Conservation (phyloP, 1,140 invertebrate species). For the Drosophila littoralis region DNA sequence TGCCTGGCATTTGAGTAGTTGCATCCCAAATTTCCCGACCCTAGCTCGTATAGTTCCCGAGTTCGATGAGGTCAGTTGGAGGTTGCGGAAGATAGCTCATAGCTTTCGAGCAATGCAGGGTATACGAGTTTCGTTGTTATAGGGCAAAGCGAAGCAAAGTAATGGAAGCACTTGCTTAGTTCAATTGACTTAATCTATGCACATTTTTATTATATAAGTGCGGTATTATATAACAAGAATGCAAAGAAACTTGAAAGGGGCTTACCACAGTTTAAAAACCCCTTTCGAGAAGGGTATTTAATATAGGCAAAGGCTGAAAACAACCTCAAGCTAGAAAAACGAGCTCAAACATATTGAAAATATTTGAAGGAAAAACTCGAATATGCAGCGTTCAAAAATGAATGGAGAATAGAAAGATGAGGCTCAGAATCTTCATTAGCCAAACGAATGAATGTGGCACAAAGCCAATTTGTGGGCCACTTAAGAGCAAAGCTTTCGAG, state of each 20-base stretch:
- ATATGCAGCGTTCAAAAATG: not conserved
- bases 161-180: not conserved
- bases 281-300: no score
- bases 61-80: not conserved
- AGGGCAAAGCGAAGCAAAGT: not conserved
- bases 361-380: not conserved
- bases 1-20: not conserved
- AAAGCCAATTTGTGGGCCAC: constrained; percentile 36
- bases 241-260: no score
- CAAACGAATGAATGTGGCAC: constrained; percentile 40
- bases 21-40: not conserved
- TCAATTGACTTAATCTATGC: not conserved
- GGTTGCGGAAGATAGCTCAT: no score
- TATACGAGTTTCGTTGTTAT: not conserved
- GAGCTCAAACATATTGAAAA: not conserved
- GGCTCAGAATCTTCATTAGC: not conserved
- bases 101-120: not conserved
- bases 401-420: constrained; percentile 5
- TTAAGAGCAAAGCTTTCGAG: constrained; percentile 13
- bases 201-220: not conserved
- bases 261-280: no score
- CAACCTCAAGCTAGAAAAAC: no score
- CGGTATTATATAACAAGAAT: no score
- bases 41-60: not conserved
- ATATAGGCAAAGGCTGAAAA: no score